These are phyloP conservation scores for Eilema sororculum DNA, from an alignment of 2,888 invertebrate genomes.

Conservation along the genomic window DNA sequence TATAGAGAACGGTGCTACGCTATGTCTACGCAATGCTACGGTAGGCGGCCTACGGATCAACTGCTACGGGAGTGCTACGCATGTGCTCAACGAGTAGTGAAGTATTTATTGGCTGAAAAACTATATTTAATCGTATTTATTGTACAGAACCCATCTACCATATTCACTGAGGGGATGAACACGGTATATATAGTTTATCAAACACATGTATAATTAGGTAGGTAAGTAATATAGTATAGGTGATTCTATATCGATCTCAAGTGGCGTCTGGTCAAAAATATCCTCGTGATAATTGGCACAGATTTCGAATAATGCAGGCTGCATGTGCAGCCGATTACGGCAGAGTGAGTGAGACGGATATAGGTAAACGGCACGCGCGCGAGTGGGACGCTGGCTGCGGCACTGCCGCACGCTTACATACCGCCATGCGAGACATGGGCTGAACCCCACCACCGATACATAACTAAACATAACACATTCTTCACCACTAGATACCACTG, in stretches of 20 bases:
- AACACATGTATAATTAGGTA: slow-evolving; percentile 25
- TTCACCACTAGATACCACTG: slow-evolving; percentile 49
- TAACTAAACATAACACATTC: slow-evolving; percentile 42
- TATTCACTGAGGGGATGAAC: slow-evolving; percentile 27
- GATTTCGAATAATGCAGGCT: slow-evolving; percentile 67
- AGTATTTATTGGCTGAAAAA: slow-evolving; percentile 25
- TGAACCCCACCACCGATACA: slow-evolving; percentile 38
- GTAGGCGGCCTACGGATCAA: slow-evolving; percentile 52
- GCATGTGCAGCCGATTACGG: slow-evolving; percentile 74
- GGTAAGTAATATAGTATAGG: slow-evolving; percentile 26
- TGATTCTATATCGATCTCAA: slow-evolving; percentile 35
- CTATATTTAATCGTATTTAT: slow-evolving; percentile 26
- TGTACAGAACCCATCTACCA: slow-evolving; percentile 34
- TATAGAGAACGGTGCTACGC: slow-evolving; percentile 30
- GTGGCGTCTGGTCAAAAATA: slow-evolving; percentile 27
- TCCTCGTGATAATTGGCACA: slow-evolving; percentile 39
- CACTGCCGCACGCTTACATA: slow-evolving; percentile 54
- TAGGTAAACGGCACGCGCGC: slow-evolving; percentile 54
- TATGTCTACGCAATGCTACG: slow-evolving; percentile 56
- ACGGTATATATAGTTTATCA: slow-evolving; percentile 25
- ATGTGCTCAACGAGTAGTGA: slow-evolving; percentile 50
- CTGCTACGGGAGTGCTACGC: slow-evolving; percentile 58
- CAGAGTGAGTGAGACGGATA: slow-evolving; percentile 68
- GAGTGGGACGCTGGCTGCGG: slow-evolving; percentile 76
- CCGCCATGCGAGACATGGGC: slow-evolving; percentile 32